Conservation (phyloP, 2,113 vertebrate species). For the Dicrurus megarhynchus region DNA sequence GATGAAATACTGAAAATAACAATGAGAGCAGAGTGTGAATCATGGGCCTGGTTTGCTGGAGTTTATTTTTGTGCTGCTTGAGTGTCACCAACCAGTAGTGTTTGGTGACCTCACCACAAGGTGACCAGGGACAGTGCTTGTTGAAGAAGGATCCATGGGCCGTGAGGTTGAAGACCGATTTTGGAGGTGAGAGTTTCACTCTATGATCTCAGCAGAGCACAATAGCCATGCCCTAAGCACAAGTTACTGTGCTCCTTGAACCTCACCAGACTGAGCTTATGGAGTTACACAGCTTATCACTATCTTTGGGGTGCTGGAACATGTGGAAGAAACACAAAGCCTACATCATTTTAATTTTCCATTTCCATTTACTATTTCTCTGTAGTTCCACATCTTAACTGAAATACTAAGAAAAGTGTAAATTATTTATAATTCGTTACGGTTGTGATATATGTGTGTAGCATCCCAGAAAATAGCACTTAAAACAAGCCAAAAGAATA, state of each 20-base stretch:
- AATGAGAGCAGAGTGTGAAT: neutral
- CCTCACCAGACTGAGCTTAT: neutral
- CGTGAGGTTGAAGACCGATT: neutral
- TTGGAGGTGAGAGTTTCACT: neutral
- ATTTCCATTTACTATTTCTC: neutral
- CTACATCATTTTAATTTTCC: neutral
- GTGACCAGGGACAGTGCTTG: neutral
- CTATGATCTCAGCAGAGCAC: neutral
- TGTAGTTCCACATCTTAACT: neutral
- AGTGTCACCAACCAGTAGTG: neutral
- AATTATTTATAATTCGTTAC: neutral
- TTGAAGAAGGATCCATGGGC: neutral
- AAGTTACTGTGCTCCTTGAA: neutral
- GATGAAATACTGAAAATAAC: conserved; percentile 15
- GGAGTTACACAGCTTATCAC: neutral
- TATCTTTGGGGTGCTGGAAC: neutral
- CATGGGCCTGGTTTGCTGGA: neutral
- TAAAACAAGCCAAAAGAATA: neutral
- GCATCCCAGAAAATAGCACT: neutral
- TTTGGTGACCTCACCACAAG: neutral
- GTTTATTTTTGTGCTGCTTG: conserved; percentile 41
- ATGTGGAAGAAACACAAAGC: neutral
- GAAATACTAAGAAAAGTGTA: neutral
- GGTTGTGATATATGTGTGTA: neutral
- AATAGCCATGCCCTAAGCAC: neutral